Conservation (phyloP, 2,113 vertebrate species). For the Beaufortia kweichowensis region DNA sequence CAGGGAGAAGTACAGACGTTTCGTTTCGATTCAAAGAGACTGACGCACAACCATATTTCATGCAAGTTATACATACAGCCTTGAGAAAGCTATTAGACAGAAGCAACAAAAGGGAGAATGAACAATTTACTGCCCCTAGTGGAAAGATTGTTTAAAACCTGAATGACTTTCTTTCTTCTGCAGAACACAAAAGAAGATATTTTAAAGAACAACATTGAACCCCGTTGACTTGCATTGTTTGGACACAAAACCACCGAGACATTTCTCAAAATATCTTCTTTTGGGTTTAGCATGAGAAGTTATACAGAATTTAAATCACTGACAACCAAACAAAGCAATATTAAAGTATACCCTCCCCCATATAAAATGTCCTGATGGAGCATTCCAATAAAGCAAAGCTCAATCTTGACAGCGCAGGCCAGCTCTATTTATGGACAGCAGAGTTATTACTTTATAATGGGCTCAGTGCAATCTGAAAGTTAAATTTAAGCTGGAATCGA, state of each 20-base stretch:
- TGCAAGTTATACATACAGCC: conserved; percentile 53
- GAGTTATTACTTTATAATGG: conserved; percentile 69
- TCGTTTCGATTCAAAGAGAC: conserved; percentile 65
- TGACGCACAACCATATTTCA: conserved; percentile 64
- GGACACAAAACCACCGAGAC: too few relatives aligned
- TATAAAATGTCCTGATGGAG: conserved; percentile 62
- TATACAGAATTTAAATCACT: too few relatives aligned
- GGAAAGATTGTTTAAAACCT: too few relatives aligned
- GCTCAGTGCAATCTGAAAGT: conserved; percentile 67
- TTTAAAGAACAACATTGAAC: too few relatives aligned
- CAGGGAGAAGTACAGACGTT: conserved; percentile 57
- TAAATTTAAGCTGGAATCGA: conserved; percentile 71
- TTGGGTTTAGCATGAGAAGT: too few relatives aligned
- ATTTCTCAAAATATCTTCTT: too few relatives aligned
- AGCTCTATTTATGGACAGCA: conserved; percentile 65
- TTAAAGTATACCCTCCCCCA: conserved; percentile 63
- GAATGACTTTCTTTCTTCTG: too few relatives aligned
- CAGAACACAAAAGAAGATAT: too few relatives aligned
- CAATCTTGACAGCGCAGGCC: conserved; percentile 62
- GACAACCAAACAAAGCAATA: conserved; percentile 66
- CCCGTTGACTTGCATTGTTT: too few relatives aligned
- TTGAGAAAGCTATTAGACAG: conserved; percentile 63
- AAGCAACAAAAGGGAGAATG: conserved; percentile 63
- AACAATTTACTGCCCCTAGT: conserved; percentile 70
- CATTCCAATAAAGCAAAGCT: conserved; percentile 71